A percentile compares a stretch with the other conserved stretches of the same genome.
Conservation (phyloP, 2,113 vertebrate genomes). For the Xenopus laevis region DNA sequence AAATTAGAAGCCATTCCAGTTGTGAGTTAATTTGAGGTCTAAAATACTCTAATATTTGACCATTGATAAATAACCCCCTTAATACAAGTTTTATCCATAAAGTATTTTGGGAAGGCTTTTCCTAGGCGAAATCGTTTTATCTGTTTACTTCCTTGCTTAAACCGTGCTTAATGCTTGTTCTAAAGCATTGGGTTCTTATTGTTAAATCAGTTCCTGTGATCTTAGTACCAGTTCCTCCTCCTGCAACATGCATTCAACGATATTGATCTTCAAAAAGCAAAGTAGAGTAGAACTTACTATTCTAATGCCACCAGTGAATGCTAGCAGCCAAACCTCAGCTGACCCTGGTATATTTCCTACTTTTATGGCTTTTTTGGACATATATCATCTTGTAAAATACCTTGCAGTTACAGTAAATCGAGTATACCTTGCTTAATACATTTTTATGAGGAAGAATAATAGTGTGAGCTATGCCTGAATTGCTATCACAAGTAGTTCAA, state of each 20-base stretch:
- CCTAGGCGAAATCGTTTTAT: neutral
- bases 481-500: neutral
- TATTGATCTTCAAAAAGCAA: neutral
- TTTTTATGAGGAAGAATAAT: neutral
- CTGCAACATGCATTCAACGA: slow-evolving; percentile 2
- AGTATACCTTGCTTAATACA: neutral
- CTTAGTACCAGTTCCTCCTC: neutral
- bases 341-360: neutral
- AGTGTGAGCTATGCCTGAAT: neutral
- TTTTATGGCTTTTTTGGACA: neutral
- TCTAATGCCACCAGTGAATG: neutral
- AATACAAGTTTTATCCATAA: too few relatives aligned
- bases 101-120: neutral
- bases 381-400: neutral
- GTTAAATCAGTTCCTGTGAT: neutral
- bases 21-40: too few relatives aligned
- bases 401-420: neutral
- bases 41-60: too few relatives aligned
- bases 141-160: neutral
- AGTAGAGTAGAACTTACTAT: neutral
- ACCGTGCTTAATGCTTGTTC: neutral
- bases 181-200: neutral
- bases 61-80: too few relatives aligned
- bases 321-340: neutral
- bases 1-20: too few relatives aligned